phyloP scores from a whole-genome alignment of 2,113 vertebrate species.

The Oxyruncus cristatus region DNA sequence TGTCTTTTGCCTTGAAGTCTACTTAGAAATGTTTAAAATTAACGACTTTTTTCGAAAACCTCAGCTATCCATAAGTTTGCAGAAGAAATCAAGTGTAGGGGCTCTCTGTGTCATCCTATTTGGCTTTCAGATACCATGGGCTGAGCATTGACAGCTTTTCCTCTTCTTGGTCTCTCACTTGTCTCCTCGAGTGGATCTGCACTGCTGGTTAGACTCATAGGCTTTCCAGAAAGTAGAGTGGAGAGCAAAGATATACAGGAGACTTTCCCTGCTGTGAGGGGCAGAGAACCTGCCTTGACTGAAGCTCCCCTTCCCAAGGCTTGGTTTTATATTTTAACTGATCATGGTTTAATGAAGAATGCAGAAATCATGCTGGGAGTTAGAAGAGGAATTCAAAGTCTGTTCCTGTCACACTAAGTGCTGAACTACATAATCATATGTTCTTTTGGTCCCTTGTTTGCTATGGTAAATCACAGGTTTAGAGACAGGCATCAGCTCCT shows the following conservation, averaged over 20 bases:
- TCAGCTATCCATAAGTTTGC: background rate
- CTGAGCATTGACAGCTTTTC: background rate
- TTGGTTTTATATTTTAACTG: background rate
- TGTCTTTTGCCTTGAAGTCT: background rate
- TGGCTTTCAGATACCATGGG: background rate
- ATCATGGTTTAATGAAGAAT: background rate
- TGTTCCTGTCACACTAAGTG: background rate
- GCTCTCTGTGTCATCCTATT: background rate
- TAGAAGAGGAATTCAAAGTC: background rate
- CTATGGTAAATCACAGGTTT: background rate
- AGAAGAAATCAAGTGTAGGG: background rate
- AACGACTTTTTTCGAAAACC: background rate
- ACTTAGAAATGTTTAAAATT: background rate
- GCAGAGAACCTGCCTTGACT: background rate
- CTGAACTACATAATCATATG: background rate
- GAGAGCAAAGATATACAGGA: background rate
- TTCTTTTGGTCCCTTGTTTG: background rate
- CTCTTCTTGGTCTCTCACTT: background rate
- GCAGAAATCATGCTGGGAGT: background rate
- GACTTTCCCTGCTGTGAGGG: background rate
- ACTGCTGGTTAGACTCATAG: background rate
- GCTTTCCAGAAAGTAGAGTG: background rate
- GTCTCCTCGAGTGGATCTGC: background rate
- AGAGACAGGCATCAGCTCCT: background rate
- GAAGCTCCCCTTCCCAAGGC: background rate